Percentiles rank a stretch among this genome's conserved stretches.
These are phyloP conservation scores for Seriola quinqueradiata DNA, from an alignment of 2,113 vertebrate genomes.

Conservation along the genomic window DNA sequence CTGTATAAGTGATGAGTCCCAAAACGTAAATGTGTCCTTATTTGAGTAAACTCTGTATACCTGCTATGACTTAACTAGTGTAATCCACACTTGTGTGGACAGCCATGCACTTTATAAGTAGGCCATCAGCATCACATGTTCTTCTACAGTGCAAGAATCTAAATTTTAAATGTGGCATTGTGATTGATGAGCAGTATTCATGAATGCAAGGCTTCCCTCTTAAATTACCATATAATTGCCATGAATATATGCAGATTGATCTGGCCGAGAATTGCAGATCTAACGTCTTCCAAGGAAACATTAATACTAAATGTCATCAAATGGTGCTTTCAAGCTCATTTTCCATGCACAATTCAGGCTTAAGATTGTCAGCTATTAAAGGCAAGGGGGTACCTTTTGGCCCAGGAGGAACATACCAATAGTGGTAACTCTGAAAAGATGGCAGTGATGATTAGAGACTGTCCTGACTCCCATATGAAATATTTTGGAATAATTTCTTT, in stretches of 20 bases:
- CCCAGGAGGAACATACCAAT: constrained; percentile 11
- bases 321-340: constrained; percentile 60
- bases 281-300: constrained; percentile 51
- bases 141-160: constrained; percentile 41
- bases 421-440: constrained; percentile 17
- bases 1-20: neutral
- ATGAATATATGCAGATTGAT: constrained; percentile 76
- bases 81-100: constrained; percentile 8
- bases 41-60: neutral
- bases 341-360: constrained; percentile 42
- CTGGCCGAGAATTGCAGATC: constrained; percentile 52
- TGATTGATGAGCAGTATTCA: constrained; percentile 76
- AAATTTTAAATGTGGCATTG: constrained; percentile 68
- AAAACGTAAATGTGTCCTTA: neutral
- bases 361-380: constrained; percentile 51
- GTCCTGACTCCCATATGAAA: constrained; percentile 20
- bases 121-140: constrained; percentile 45
- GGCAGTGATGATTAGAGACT: constrained; percentile 28
- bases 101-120: constrained; percentile 25
- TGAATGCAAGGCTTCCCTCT: constrained; percentile 63
- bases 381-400: constrained; percentile 29
- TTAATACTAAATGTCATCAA: constrained; percentile 64
- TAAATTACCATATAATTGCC: constrained; percentile 72
- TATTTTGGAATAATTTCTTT: constrained; percentile 41
- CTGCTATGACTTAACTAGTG: neutral